Conservation (phyloP, 2,113 vertebrate species). For the Dicentrarchus labrax region DNA sequence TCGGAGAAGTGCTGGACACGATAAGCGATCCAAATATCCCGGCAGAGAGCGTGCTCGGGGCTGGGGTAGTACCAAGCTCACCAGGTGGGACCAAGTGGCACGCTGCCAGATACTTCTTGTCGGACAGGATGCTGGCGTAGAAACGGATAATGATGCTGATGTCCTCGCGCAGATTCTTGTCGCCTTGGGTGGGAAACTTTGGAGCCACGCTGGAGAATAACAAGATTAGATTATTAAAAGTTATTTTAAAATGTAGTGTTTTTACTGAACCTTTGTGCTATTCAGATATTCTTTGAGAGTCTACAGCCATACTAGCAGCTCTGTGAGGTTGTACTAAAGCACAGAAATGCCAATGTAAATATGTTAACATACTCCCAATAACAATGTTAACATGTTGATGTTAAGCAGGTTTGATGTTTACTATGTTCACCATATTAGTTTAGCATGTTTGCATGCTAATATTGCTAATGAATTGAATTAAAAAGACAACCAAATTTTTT, state of each 20-base stretch:
- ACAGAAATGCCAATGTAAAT: not conserved
- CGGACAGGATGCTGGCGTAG: conserved; percentile 97
- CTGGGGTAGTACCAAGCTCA: conserved; percentile 87
- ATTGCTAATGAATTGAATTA: not conserved
- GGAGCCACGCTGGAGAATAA: conserved; percentile 87
- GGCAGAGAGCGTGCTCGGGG: conserved; percentile 84
- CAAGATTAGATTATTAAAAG: not conserved
- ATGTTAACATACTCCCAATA: too few species aligned
- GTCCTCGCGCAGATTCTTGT: conserved; percentile 95
- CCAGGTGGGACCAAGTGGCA: conserved; percentile 95
- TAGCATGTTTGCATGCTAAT: not conserved
- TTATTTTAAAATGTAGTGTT: not conserved
- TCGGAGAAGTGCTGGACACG: conserved; percentile 88
- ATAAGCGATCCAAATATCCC: conserved; percentile 89
- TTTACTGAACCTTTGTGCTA: not conserved
- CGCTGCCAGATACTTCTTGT: conserved; percentile 98
- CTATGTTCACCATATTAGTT: not conserved
- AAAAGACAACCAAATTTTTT: too few species aligned
- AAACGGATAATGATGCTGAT: conserved; percentile 96
- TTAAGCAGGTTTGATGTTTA: too few species aligned
- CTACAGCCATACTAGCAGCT: not conserved
- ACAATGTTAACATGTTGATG: too few species aligned
- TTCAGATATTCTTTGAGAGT: not conserved
- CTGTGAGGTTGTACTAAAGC: not conserved
- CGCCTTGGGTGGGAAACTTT: conserved; percentile 95